These are phyloP conservation scores for Hormiphora californensis DNA, from an alignment of 37 sponge, comb jelly and placozoan species.

Conservation along the genomic window DNA sequence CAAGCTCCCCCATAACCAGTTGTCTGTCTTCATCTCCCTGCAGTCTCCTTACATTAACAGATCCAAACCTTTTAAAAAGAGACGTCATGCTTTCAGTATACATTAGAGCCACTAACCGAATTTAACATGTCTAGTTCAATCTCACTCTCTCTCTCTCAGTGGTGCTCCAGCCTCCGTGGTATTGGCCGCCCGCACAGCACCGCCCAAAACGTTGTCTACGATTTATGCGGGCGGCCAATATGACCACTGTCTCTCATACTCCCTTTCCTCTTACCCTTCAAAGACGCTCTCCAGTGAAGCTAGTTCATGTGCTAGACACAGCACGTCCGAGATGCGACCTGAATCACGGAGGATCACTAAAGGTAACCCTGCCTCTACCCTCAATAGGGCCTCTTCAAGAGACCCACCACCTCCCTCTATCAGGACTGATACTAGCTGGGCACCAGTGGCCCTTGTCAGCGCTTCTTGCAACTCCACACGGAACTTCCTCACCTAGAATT, in stretches of 20 bases:
- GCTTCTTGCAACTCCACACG: background rate
- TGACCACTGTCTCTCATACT: too few species aligned
- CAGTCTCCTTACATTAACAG: background rate
- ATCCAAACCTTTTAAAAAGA: too few species aligned
- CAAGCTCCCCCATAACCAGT: background rate
- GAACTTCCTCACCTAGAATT: background rate
- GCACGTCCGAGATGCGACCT: background rate
- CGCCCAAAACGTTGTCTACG: too few species aligned
- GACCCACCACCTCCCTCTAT: background rate
- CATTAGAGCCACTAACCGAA: too few species aligned
- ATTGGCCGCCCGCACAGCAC: too few species aligned
- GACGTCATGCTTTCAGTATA: too few species aligned
- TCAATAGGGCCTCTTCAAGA: background rate
- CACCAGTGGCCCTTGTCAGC: background rate
- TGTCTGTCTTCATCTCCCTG: background rate
- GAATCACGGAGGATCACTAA: background rate
- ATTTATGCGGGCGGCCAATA: too few species aligned
- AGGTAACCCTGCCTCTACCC: background rate
- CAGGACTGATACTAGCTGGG: conserved; percentile 30
- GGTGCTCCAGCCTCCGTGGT: too few species aligned
- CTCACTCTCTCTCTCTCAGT: too few species aligned
- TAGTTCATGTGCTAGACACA: background rate
- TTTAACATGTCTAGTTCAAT: too few species aligned
- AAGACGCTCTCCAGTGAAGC: background rate
- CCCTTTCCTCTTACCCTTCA: background rate